Conservation (phyloP, 1,140 invertebrate genomes). For the Camponotus pennsylvanicus region DNA sequence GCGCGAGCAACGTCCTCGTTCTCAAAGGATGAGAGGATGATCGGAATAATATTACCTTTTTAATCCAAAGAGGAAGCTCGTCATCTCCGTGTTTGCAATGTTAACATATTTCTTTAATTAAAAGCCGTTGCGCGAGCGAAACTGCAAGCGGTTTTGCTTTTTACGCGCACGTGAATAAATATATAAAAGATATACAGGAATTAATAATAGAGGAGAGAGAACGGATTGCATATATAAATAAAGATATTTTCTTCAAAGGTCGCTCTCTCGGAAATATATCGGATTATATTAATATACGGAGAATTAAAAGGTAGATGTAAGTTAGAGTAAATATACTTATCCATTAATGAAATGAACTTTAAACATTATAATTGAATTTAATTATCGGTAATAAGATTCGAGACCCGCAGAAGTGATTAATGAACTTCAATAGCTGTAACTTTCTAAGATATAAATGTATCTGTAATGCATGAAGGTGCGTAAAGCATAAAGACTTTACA, state of each 20-base stretch:
- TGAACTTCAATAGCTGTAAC: too few relatives aligned
- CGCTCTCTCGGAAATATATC: neutral
- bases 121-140: neutral
- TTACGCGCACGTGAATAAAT: neutral
- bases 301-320: neutral
- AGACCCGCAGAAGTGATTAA: too few relatives aligned
- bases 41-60: constrained; percentile 19
- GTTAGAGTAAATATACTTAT: neutral
- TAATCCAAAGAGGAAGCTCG: neutral
- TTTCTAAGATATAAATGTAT: too few relatives aligned
- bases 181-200: neutral
- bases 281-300: neutral
- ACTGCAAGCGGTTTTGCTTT: too few relatives aligned
- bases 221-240: neutral
- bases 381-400: too few relatives aligned
- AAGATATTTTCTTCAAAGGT: neutral
- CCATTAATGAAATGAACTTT: neutral
- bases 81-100: neutral
- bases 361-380: neutral
- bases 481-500: too few relatives aligned
- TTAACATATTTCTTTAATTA: neutral
- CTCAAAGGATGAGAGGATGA: constrained; percentile 13
- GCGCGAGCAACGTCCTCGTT: constrained; percentile 62
- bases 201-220: neutral
- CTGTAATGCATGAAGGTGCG: too few relatives aligned